A percentile compares a stretch with the other conserved stretches of the same genome.
Evolutionary conservation across 2,113 vertebrate species (phyloP).

Genomic region (Tor tambroides): DNA sequence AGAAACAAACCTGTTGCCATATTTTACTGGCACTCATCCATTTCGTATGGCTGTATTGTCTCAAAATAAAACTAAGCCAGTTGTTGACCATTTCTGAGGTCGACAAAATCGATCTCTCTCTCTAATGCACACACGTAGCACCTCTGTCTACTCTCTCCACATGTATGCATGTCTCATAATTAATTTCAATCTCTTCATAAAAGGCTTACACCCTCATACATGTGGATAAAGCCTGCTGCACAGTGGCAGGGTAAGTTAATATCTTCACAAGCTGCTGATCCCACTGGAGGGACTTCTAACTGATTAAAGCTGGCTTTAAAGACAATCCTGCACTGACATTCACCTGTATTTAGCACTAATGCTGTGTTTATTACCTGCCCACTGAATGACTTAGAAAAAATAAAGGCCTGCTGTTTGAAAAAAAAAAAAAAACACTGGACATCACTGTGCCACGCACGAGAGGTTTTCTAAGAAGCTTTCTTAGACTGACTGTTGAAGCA

Average conservation of each 20-base stretch:
- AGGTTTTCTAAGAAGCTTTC: constrained; percentile 3
- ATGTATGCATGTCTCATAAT: constrained; percentile 45
- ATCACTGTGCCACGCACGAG: not conserved
- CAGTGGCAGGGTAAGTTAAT: constrained; percentile 62
- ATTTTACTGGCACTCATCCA: not conserved
- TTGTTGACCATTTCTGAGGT: constrained; percentile 19
- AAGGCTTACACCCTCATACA: constrained; percentile 60
- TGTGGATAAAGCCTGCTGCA: constrained; percentile 59
- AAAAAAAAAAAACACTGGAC: constrained; percentile 3
- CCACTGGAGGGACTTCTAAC: constrained; percentile 48
- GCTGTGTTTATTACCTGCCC: constrained; percentile 65
- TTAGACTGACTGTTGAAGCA: not conserved
- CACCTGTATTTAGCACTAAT: constrained; percentile 68
- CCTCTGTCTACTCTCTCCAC: not conserved
- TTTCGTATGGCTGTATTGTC: not conserved
- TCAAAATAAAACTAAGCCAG: constrained; percentile 5
- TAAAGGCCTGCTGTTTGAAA: not conserved
- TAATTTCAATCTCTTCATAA: constrained; percentile 63
- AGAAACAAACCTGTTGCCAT: constrained; percentile 12
- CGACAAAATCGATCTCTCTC: not conserved
- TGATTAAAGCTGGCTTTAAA: constrained; percentile 72
- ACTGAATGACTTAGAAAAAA: constrained; percentile 51
- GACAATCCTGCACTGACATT: constrained; percentile 67
- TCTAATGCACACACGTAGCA: not conserved
- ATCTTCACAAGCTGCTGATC: constrained; percentile 62